Evolutionary conservation across 2,113 vertebrate genomes (phyloP).

Genomic region (Myocastor coypus): DNA sequence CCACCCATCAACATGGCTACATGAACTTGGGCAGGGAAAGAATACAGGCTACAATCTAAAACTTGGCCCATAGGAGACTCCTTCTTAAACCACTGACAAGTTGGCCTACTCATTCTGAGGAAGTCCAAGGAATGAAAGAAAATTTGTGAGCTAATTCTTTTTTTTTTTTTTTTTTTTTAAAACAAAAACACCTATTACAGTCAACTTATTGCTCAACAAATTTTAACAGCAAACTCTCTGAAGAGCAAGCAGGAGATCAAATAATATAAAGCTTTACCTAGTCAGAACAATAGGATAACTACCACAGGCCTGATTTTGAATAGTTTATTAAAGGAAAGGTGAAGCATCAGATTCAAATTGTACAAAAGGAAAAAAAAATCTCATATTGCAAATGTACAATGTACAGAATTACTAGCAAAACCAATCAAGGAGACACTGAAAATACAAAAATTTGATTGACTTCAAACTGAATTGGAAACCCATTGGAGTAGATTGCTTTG

Average conservation of each 20-base stretch:
- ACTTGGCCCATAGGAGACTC: background rate
- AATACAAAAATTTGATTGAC: constrained; percentile 92
- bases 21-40: background rate
- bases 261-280: constrained; percentile 39
- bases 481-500: constrained; percentile 88
- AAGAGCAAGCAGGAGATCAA: constrained; percentile 21
- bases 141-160: constrained; percentile 13
- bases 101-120: background rate
- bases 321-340: constrained; percentile 96
- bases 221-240: constrained; percentile 36
- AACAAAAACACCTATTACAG: background rate
- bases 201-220: constrained; percentile 38
- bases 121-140: constrained; percentile 49
- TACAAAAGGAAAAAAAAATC: constrained; percentile 95
- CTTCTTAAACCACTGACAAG: background rate
- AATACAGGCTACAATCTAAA: background rate
- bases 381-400: constrained; percentile 95
- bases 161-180: background rate
- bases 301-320: constrained; percentile 90
- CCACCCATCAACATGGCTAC: background rate
- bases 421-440: constrained; percentile 92
- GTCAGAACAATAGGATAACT: constrained; percentile 85
- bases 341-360: constrained; percentile 97
- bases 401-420: constrained; percentile 95
- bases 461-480: constrained; percentile 91